These are phyloP conservation scores for Gavia stellata DNA, from an alignment of 2,113 vertebrate genomes.

Conservation along the genomic window DNA sequence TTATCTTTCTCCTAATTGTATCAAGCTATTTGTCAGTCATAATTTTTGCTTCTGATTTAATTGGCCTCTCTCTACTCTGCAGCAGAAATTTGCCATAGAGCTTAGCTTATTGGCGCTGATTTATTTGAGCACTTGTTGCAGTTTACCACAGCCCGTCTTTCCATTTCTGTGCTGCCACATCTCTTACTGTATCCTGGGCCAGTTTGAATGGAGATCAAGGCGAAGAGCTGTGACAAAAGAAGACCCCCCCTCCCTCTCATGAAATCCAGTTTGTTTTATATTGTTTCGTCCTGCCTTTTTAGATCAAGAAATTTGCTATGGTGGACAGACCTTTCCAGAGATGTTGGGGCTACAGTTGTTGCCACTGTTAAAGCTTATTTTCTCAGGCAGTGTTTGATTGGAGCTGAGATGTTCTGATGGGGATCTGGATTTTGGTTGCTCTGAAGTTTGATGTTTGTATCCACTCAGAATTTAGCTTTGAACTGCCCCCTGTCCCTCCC, in stretches of 20 bases:
- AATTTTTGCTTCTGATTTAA: constrained; percentile 12
- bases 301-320: background rate
- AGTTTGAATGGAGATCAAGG: background rate
- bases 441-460: background rate
- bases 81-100: background rate
- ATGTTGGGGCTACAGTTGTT: background rate
- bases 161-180: background rate
- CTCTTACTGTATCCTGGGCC: background rate
- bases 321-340: background rate
- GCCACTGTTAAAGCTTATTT: background rate
- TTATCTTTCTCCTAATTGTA: background rate
- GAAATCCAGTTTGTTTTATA: background rate
- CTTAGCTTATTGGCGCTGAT: background rate
- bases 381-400: background rate
- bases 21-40: background rate
- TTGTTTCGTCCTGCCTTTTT: background rate
- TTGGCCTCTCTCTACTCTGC: background rate
- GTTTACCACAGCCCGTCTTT: background rate
- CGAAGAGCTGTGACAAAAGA: background rate
- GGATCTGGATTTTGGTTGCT: background rate
- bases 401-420: background rate
- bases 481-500: background rate
- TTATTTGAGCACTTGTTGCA: background rate
- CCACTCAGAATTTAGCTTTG: background rate
- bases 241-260: background rate